Evolutionary conservation across 2,888 invertebrate genomes (phyloP).

Genomic region (Sylvicola cinctus): DNA sequence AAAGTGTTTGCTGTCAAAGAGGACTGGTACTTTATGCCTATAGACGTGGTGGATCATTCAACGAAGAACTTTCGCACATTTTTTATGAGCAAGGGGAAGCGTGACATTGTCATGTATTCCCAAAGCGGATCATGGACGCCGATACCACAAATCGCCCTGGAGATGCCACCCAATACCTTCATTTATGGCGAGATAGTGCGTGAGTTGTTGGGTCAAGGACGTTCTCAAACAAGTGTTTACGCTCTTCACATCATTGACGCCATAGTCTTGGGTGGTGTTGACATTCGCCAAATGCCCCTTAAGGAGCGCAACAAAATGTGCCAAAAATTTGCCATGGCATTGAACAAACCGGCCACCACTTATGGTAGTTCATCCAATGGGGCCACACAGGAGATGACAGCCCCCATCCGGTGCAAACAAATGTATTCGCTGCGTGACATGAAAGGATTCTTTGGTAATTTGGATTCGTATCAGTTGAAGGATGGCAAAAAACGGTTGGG

Average conservation of each 20-base stretch:
- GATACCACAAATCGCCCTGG: slow-evolving; percentile 27
- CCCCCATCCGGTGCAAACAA: slow-evolving; percentile 18
- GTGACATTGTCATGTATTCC: slow-evolving; percentile 31
- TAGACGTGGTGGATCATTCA: slow-evolving; percentile 16
- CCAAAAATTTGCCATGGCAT: slow-evolving; percentile 18
- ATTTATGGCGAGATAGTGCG: slow-evolving; percentile 52
- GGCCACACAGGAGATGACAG: slow-evolving; percentile 8
- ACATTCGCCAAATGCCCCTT: slow-evolving; percentile 36
- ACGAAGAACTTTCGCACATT: slow-evolving; percentile 19
- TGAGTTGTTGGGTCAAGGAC: slow-evolving; percentile 40
- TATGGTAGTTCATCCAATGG: slow-evolving; percentile 9
- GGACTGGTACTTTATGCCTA: slow-evolving; percentile 44
- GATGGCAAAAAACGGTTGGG: slow-evolving; percentile 18
- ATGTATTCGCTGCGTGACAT: slow-evolving; percentile 16
- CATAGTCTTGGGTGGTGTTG: slow-evolving; percentile 44
- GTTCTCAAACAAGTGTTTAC: slow-evolving; percentile 28
- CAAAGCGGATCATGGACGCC: slow-evolving; percentile 29
- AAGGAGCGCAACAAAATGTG: slow-evolving; percentile 27
- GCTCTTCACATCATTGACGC: slow-evolving; percentile 63
- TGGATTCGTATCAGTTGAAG: slow-evolving; percentile 20
- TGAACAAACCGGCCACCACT: slow-evolving; percentile 19
- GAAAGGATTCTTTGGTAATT: slow-evolving; percentile 16
- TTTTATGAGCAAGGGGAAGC: slow-evolving; percentile 23
- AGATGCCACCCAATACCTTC: slow-evolving; percentile 46
- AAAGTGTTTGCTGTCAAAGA: slow-evolving; percentile 23